These are phyloP conservation scores for Heterotilapia buettikoferi DNA, from an alignment of 2,113 vertebrate genomes.

Conservation along the genomic window DNA sequence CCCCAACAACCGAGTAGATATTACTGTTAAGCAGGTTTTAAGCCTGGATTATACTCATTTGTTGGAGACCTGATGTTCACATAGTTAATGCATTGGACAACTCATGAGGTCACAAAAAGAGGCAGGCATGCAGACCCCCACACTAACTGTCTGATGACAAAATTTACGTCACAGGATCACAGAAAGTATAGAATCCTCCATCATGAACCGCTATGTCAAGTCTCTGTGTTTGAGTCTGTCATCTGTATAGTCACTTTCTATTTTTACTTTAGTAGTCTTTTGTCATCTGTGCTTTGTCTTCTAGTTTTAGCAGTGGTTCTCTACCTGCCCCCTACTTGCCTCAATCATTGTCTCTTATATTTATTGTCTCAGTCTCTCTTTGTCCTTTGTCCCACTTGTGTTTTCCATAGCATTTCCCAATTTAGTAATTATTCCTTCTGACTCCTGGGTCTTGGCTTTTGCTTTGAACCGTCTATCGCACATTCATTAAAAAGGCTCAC, in stretches of 20 bases:
- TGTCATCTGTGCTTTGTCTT: neutral
- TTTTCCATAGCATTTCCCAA: neutral
- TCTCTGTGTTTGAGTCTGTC: neutral
- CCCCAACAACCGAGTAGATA: neutral
- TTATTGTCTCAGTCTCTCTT: neutral
- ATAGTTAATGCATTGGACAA: neutral
- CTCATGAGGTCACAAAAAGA: neutral
- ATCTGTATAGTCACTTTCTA: neutral
- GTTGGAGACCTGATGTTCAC: neutral
- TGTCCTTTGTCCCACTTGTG: neutral
- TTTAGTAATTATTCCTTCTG: neutral
- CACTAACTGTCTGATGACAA: neutral
- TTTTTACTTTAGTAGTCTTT: neutral
- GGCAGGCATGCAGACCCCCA: neutral
- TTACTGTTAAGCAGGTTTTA: neutral
- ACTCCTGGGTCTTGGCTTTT: neutral
- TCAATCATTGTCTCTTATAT: neutral
- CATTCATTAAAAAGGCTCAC: neutral
- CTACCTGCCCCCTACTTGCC: neutral
- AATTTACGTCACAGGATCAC: neutral
- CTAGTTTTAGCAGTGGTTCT: neutral
- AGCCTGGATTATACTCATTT: neutral
- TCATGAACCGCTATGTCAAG: neutral
- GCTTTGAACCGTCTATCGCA: neutral
- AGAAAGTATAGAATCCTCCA: neutral